Evolutionary conservation across 2,888 invertebrate genomes (phyloP).

Genomic region (Drosophila pullipes): DNA sequence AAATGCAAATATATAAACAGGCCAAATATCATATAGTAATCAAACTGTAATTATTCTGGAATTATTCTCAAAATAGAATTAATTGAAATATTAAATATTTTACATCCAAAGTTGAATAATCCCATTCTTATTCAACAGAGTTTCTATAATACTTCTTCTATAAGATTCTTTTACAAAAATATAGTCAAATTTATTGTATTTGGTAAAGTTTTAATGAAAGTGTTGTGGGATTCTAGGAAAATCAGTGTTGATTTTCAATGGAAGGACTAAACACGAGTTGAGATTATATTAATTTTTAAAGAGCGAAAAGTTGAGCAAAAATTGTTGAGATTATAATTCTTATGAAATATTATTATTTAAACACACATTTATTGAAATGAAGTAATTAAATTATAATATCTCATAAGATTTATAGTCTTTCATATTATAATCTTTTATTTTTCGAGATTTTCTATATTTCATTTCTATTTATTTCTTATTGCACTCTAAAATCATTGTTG

Average conservation of each 20-base stretch:
- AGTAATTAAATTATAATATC: neutral
- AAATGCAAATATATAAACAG: neutral
- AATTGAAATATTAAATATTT: neutral
- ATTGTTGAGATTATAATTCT: neutral
- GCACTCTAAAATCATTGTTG: neutral
- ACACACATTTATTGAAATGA: neutral
- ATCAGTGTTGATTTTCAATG: neutral
- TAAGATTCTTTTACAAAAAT: neutral
- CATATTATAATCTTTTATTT: neutral
- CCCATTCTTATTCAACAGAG: fast-evolving
- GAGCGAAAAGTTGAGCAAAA: fast-evolving
- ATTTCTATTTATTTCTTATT: neutral
- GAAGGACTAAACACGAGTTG: neutral
- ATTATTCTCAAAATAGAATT: neutral
- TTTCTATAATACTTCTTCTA: neutral
- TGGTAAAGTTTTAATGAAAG: fast-evolving
- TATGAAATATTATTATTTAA: neutral
- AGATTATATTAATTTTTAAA: neutral
- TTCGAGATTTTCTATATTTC: too few species aligned
- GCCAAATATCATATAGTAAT: neutral
- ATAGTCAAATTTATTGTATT: neutral
- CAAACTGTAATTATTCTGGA: neutral
- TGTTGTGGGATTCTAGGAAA: neutral
- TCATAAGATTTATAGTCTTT: fast-evolving
- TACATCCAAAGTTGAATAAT: neutral